These are phyloP conservation scores for Paradisaea rubra DNA, from an alignment of 2,113 vertebrate genomes.

Conservation along the genomic window DNA sequence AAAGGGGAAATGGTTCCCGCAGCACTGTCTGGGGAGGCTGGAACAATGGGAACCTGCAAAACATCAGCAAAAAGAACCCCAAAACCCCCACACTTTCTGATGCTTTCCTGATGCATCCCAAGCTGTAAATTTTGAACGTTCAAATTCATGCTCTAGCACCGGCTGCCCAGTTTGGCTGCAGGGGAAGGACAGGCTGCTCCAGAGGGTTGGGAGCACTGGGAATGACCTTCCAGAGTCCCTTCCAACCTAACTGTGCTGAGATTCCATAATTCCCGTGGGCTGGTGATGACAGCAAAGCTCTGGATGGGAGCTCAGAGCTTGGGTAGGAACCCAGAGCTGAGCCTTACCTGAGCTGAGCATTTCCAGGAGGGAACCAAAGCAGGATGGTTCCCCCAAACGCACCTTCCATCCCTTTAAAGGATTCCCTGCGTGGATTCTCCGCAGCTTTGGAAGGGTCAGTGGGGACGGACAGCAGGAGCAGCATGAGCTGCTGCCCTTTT, in stretches of 20 bases:
- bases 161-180: not conserved
- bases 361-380: not conserved
- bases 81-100: not conserved
- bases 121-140: not conserved
- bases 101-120: not conserved
- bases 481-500: not conserved
- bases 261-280: not conserved
- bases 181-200: not conserved
- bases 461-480: not conserved
- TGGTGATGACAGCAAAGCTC: not conserved
- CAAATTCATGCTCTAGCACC: accelerated
- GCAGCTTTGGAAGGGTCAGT: not conserved
- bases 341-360: not conserved
- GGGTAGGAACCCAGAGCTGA: not conserved
- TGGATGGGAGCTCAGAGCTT: not conserved
- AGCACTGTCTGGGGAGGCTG: not conserved
- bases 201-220: not conserved
- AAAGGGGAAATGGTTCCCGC: not conserved
- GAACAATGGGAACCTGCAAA: not conserved
- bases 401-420: not conserved
- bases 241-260: not conserved
- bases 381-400: not conserved
- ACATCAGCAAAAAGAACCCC: not conserved
- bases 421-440: not conserved
- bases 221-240: not conserved